phyloP scores from a whole-genome alignment of 2,797 vertebrate genomes.

The Mormyrus proboscirostris region DNA sequence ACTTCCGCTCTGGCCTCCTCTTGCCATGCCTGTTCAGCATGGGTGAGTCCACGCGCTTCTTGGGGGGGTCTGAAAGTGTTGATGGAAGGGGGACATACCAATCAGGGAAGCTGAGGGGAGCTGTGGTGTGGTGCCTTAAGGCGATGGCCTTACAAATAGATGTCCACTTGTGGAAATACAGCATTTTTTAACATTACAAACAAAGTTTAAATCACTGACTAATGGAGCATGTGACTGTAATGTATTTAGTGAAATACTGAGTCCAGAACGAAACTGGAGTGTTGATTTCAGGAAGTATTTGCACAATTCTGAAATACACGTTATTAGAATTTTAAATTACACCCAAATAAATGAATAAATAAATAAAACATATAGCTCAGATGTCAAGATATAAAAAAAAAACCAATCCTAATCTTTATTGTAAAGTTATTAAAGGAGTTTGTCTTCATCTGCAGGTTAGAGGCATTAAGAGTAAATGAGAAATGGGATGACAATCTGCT shows the following conservation, averaged over 20 bases:
- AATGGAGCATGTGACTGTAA: background rate
- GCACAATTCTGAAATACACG: background rate
- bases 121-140: background rate
- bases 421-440: background rate
- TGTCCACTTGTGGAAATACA: background rate
- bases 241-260: background rate
- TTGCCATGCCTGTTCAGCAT: constrained; percentile 97
- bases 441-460: background rate
- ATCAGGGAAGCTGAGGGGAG: background rate
- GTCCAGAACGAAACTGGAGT: background rate
- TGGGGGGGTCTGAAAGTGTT: constrained; percentile 61
- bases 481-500: background rate
- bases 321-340: background rate
- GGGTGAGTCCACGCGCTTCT: constrained; percentile 93
- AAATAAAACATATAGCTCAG: background rate
- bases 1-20: constrained; percentile 88
- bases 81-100: background rate
- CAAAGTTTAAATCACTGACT: constrained; percentile 18
- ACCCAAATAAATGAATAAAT: background rate
- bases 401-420: background rate
- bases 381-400: background rate
- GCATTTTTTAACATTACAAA: background rate
- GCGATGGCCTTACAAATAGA: background rate
- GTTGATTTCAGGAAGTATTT: background rate
- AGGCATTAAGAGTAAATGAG: background rate